Base-by-base conservation (phyloP, 2,888 invertebrate genomes). In the Exocentrus adspersus region DNA sequence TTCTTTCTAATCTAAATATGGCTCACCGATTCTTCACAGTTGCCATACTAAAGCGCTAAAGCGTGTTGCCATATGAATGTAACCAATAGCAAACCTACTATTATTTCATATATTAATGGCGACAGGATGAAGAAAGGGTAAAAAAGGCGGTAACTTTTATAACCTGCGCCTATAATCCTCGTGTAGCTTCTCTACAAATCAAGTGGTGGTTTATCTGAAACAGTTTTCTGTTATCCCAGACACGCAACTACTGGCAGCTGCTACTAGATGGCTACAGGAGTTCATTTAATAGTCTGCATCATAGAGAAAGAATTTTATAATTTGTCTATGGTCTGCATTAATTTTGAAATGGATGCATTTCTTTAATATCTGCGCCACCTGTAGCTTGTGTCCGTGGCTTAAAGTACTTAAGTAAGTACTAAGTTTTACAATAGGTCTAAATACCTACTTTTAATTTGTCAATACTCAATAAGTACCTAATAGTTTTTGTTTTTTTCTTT, bases 31-130 rank as follows among this genome's bases (percentile, higher is more conserved):
- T 66, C 60, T 60, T 62, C 30, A 41, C 32, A 66, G 75, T 72
- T 76, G 78, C 78, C 77, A 78, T 78, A 73, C 77, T 79, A 77
- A 77, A 79, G 78, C 76, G 73, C 77, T 79, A 77, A 77, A 79
- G 78, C 76, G 77, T 78, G 78, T 77, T 75, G 74, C 76, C 75
- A 75, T 72, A 69, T 68, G 67, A 60, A 64, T 62, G 51, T 70
- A 62, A 74, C 82, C 82, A 82, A 82, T 82, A 65, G 74, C 69
- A 75, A 77, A 73, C 76, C 72, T 76, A 75, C 76, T 72, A 80
- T 80, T 81, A 80, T 71, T 72, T 72, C 74, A 68, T 62, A 77
- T 77, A 75, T 75, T 78, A 77, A 81, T 82, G 79, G 77, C 79
- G 78, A 79, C 80, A 61, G 67, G 32, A 32, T 62, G 65, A 63